Percentiles rank a stretch among this genome's conserved stretches.
phyloP scores from a whole-genome alignment of 2,797 vertebrate species.

The Pogonophryne albipinna region DNA sequence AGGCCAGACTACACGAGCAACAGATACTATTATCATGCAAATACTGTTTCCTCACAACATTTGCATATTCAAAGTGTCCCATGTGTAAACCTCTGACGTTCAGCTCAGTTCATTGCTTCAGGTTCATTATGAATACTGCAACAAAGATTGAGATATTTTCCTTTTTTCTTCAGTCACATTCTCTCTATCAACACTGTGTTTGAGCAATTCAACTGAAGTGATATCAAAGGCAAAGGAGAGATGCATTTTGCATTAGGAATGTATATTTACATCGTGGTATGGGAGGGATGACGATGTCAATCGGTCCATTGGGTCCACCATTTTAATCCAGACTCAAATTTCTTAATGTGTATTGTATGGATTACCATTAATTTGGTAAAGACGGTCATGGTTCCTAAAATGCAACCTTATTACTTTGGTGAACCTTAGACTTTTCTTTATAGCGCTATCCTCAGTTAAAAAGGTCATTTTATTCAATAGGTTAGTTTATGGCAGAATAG shows the following conservation, averaged over 20 bases:
- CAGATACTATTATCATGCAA: conserved; percentile 52
- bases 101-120: conserved; percentile 8
- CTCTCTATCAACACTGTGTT: not conserved
- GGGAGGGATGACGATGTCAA: not conserved
- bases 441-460: not conserved
- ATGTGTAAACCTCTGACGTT: conserved; percentile 11
- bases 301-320: not conserved
- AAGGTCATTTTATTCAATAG: not conserved
- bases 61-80: conserved; percentile 54
- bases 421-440: not conserved
- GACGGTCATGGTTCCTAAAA: not conserved
- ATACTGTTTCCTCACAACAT: conserved; percentile 34
- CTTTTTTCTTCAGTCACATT: not conserved
- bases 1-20: conserved; percentile 27
- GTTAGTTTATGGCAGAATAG: not conserved
- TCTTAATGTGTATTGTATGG: not conserved
- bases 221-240: not conserved
- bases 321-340: not conserved
- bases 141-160: not conserved
- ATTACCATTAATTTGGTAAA: not conserved
- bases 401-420: not conserved
- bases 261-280: not conserved
- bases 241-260: not conserved
- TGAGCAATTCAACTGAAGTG: not conserved
- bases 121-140: conserved; percentile 13